Conservation (phyloP, 2,113 vertebrate species). For the Amazona guildingii region DNA sequence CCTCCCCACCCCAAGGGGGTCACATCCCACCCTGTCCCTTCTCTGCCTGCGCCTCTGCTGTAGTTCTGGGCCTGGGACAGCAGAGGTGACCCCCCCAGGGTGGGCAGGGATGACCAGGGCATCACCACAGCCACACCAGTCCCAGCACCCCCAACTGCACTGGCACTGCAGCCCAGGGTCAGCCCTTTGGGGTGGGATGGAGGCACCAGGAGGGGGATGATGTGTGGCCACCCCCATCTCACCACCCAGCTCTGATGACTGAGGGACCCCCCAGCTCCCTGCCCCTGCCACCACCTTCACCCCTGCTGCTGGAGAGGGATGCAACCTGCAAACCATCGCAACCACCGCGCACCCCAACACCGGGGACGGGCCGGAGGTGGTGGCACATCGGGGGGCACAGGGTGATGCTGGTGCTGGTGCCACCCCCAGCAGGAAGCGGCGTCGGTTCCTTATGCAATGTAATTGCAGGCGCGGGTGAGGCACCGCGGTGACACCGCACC, state of each 20-base stretch:
- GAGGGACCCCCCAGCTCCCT: accelerated
- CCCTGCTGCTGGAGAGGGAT: accelerated
- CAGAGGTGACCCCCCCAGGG: background rate
- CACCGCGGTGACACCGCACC: background rate
- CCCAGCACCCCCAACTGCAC: background rate
- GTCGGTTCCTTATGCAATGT: slow-evolving; percentile 21
- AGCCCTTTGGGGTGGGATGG: background rate
- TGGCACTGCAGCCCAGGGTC: background rate
- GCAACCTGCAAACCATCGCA: accelerated
- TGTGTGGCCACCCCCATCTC: accelerated
- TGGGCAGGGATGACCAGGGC: background rate
- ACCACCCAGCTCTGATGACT: accelerated
- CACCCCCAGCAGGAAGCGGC: slow-evolving; percentile 43
- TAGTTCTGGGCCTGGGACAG: background rate
- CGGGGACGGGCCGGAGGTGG: background rate
- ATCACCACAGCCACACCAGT: background rate
- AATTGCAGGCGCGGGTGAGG: slow-evolving; percentile 44
- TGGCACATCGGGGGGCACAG: background rate
- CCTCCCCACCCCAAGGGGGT: accelerated
- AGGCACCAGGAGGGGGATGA: background rate
- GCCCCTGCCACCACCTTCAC: accelerated
- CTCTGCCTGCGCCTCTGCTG: background rate
- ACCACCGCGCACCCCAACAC: accelerated
- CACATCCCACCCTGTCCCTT: background rate
- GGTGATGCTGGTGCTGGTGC: background rate